Conservation (phyloP, 2,113 vertebrate species). For the Heloderma charlesbogerti region DNA sequence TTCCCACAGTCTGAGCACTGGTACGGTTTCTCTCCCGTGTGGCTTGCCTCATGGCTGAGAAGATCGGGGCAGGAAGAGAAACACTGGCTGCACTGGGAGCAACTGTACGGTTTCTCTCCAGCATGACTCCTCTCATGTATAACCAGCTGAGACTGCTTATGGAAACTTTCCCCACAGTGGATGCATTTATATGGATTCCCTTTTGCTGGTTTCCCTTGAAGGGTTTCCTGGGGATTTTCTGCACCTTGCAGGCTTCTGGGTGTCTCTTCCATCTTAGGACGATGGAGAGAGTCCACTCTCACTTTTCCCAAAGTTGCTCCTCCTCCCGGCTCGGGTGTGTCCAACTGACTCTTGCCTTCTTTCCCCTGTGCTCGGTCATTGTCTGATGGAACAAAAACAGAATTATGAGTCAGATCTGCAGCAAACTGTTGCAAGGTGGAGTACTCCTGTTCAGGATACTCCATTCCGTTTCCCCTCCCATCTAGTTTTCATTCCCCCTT, state of each 20-base stretch:
- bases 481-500: neutral
- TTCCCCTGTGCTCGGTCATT: neutral
- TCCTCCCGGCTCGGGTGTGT: neutral
- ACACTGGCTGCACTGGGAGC: conserved; percentile 42
- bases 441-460: neutral
- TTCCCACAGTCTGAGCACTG: conserved; percentile 67
- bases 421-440: neutral
- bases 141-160: conserved; percentile 35
- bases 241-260: neutral
- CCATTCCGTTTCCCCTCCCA: neutral
- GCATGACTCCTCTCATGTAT: conserved; percentile 42
- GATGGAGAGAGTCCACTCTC: neutral
- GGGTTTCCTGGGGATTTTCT: neutral
- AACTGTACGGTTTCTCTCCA: conserved; percentile 35
- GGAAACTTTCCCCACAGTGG: conserved; percentile 22
- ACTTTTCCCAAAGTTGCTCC: neutral
- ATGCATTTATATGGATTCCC: neutral
- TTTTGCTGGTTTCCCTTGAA: neutral
- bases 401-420: neutral
- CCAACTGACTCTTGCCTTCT: neutral
- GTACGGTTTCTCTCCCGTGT: conserved; percentile 49
- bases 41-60: conserved; percentile 56
- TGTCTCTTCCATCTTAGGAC: neutral
- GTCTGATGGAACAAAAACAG: neutral
- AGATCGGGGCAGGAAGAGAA: conserved; percentile 47